phyloP scores from a whole-genome alignment of 1,140 invertebrate species.

The Drosophila pruinosa region DNA sequence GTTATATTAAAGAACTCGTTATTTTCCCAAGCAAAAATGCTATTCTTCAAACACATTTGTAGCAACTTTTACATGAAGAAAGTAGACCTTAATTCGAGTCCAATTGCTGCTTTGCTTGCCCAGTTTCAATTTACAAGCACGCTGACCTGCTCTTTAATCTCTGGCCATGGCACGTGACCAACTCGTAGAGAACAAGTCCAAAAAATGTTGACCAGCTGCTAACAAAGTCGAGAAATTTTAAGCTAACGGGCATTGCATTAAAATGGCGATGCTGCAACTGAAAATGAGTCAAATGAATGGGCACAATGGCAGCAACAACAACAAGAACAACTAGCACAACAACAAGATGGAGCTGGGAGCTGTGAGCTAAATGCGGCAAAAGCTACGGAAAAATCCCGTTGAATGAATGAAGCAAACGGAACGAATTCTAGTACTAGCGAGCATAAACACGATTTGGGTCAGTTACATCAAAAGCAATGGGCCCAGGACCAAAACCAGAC shows the following conservation, averaged over 20 bases:
- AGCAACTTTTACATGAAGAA: neutral
- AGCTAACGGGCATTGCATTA: conserved; percentile 58
- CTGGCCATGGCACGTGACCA: conserved; percentile 41
- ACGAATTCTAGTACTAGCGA: conserved; percentile 33
- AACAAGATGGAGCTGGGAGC: neutral
- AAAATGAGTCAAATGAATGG: conserved; percentile 67
- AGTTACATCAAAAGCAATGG: conserved; percentile 65
- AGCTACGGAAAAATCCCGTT: conserved; percentile 48
- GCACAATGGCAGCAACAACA: conserved; percentile 19
- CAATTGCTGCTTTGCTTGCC: neutral
- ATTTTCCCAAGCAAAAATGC: too few relatives aligned
- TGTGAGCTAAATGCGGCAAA: conserved; percentile 26
- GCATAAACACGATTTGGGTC: conserved; percentile 62
- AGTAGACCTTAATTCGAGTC: neutral
- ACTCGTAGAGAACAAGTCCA: conserved; percentile 4
- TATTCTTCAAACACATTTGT: neutral
- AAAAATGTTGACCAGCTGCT: conserved; percentile 38
- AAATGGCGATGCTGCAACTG: conserved; percentile 62
- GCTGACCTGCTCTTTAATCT: conserved; percentile 33
- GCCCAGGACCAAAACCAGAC: neutral
- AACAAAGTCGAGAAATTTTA: conserved; percentile 5
- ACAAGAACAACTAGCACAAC: neutral
- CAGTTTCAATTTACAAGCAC: neutral
- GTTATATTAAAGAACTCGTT: too few relatives aligned
- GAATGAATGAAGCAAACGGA: conserved; percentile 38